phyloP scores from a whole-genome alignment of 1,140 invertebrate species.

The Hylaeus anthracinus region DNA sequence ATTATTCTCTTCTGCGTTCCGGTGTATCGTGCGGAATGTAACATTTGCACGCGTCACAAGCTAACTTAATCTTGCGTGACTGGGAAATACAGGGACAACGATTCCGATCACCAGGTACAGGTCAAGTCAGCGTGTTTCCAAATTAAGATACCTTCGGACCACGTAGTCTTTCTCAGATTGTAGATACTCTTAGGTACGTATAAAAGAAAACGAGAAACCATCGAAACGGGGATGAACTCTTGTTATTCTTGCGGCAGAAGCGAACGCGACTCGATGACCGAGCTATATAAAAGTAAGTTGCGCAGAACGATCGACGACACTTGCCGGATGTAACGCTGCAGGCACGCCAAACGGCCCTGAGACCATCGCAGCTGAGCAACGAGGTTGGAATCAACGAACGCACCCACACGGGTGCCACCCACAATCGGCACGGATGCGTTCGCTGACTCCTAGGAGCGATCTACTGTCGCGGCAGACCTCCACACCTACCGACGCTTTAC shows the following conservation, averaged over 20 bases:
- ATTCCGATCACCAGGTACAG: too few species aligned
- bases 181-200: too few species aligned
- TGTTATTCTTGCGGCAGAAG: not conserved
- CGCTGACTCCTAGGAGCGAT: conserved; percentile 1
- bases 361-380: conserved; percentile 60
- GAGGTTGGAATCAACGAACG: conserved; percentile 55
- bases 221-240: not conserved
- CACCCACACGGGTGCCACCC: conserved; percentile 48
- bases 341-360: conserved; percentile 37
- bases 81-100: too few species aligned
- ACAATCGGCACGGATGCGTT: conserved; percentile 37
- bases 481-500: not conserved
- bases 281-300: conserved; percentile 25
- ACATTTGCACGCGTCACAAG: too few species aligned
- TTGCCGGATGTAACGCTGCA: conserved; percentile 48
- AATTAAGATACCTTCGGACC: too few species aligned
- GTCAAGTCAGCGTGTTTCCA: too few species aligned
- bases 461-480: not conserved
- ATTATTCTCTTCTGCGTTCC: not conserved
- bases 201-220: too few species aligned
- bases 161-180: too few species aligned
- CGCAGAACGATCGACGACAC: conserved; percentile 42
- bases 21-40: not conserved
- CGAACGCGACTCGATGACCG: not conserved
- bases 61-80: too few species aligned